phyloP scores from a whole-genome alignment of 2,797 vertebrate species.

The Heliangelus exortis region DNA sequence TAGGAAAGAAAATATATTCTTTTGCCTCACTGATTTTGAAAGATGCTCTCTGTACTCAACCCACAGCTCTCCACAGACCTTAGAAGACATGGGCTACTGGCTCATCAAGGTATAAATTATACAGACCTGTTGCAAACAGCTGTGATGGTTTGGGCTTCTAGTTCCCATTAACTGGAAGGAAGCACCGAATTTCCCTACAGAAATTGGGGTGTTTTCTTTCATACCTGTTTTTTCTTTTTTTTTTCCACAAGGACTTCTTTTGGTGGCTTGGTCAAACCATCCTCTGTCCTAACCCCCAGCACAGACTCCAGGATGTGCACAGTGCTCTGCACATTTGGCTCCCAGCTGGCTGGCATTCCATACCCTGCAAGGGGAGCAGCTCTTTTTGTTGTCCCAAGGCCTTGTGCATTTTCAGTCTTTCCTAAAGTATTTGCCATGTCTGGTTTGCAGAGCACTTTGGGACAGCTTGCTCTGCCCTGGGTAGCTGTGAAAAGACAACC shows the following conservation, averaged over 20 bases:
- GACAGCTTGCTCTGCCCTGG: not conserved
- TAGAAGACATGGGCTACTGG: not conserved
- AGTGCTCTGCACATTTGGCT: not conserved
- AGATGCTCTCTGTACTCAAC: not conserved
- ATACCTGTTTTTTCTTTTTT: not conserved
- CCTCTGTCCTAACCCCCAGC: not conserved
- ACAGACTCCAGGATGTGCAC: not conserved
- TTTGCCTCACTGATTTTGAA: no score
- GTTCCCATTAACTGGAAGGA: not conserved
- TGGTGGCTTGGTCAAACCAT: not conserved
- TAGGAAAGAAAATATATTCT: no score
- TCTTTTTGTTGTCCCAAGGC: not conserved
- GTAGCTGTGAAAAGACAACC: not conserved
- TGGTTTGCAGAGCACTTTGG: not conserved
- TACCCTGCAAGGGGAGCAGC: not conserved
- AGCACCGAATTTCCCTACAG: not conserved
- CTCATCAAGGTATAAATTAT: not conserved
- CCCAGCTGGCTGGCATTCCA: not conserved
- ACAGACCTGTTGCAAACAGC: not conserved
- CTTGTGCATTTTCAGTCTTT: not conserved
- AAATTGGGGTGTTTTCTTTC: not conserved
- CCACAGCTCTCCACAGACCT: not conserved
- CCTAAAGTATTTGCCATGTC: not conserved
- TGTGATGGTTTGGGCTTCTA: not conserved
- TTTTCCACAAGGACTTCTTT: not conserved